These are phyloP conservation scores for Odontophorus gujanensis DNA, from an alignment of 2,113 vertebrate species.

Conservation along the genomic window DNA sequence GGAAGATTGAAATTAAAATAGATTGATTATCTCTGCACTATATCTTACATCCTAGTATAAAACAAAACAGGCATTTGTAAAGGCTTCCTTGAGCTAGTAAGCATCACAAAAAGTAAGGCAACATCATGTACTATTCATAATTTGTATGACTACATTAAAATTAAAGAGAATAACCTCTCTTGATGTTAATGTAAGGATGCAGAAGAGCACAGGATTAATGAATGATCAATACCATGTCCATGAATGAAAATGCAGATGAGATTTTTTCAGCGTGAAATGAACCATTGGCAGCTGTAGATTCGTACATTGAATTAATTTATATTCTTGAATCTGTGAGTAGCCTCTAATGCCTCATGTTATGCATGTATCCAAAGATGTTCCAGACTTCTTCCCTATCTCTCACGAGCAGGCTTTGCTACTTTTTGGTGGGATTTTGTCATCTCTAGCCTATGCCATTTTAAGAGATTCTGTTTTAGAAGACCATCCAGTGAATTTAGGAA, in stretches of 20 bases:
- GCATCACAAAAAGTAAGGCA: neutral
- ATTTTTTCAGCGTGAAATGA: conserved; percentile 16
- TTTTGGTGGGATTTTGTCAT: neutral
- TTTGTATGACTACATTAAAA: conserved; percentile 29
- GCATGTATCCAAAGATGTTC: neutral
- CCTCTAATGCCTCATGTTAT: rapidly evolving
- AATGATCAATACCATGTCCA: neutral
- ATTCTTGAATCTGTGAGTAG: neutral
- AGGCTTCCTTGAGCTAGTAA: neutral
- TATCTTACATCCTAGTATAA: neutral
- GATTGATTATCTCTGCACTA: neutral
- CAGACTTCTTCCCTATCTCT: neutral
- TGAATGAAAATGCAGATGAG: conserved; percentile 18
- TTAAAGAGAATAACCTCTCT: neutral
- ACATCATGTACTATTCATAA: neutral
- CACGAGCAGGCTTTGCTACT: neutral
- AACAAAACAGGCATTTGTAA: neutral
- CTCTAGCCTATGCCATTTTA: neutral
- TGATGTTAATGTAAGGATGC: conserved; percentile 13
- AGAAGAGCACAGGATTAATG: conserved; percentile 22
- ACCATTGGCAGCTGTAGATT: neutral
- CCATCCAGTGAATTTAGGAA: neutral
- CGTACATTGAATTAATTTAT: neutral
- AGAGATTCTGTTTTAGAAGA: neutral
- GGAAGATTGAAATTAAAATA: neutral